Percentiles rank a stretch among this genome's conserved stretches.
These are phyloP conservation scores for Pseudotriccus pelzelni DNA, from an alignment of 2,797 vertebrate species.

Conservation along the genomic window DNA sequence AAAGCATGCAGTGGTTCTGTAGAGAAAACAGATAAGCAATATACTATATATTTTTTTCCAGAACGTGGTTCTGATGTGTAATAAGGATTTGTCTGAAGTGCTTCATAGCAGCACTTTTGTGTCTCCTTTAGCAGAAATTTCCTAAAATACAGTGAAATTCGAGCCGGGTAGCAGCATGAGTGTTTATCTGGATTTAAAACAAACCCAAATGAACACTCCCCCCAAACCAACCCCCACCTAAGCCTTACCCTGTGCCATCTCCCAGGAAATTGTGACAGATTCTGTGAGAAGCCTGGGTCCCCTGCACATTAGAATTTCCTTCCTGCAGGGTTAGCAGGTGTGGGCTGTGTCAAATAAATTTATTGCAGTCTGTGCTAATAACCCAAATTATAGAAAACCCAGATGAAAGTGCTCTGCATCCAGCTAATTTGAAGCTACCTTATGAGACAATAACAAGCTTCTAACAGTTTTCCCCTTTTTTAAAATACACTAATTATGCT, in stretches of 20 bases:
- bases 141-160: constrained; percentile 32
- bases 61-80: neutral
- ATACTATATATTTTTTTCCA: neutral
- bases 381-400: constrained; percentile 81
- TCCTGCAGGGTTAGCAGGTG: constrained; percentile 82
- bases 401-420: constrained; percentile 80
- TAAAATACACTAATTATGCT: constrained; percentile 84
- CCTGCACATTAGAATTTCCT: constrained; percentile 64
- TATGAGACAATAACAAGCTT: constrained; percentile 86
- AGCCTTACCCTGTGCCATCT: constrained; percentile 32
- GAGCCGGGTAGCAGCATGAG: constrained; percentile 34
- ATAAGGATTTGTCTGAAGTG: constrained; percentile 13
- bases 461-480: constrained; percentile 81
- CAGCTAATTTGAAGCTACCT: constrained; percentile 84
- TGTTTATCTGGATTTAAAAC: neutral
- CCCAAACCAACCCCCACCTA: neutral
- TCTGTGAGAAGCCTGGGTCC: constrained; percentile 64
- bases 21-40: neutral
- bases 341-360: constrained; percentile 82
- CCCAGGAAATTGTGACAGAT: constrained; percentile 69
- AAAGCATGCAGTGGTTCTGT: neutral
- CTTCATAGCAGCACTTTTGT: constrained; percentile 21
- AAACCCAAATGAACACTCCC: neutral
- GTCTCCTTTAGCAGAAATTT: constrained; percentile 33
- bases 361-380: constrained; percentile 83